phyloP scores from a whole-genome alignment of 2,797 vertebrate species.

The Alosa sapidissima region DNA sequence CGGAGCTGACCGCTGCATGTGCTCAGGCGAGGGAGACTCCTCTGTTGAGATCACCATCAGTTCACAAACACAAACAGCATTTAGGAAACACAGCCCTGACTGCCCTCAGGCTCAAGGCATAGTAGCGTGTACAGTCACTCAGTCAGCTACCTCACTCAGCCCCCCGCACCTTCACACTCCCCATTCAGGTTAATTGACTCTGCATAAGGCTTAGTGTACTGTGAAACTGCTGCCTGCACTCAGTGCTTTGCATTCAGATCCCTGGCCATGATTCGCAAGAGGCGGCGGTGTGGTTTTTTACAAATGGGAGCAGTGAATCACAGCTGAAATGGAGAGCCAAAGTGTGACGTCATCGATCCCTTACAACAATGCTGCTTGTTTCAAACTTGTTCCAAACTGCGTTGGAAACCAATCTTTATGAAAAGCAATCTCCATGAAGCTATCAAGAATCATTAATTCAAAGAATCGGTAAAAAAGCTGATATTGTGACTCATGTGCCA shows the following conservation, averaged over 20 bases:
- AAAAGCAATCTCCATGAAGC: neutral
- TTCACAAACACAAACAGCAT: neutral
- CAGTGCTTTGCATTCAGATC: neutral
- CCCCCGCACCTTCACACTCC: neutral
- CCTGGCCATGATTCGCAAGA: neutral
- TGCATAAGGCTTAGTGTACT: neutral
- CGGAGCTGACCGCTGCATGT: neutral
- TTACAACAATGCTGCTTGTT: neutral
- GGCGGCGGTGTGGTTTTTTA: neutral
- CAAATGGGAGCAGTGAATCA: neutral
- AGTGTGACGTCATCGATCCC: neutral
- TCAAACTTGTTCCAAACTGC: neutral
- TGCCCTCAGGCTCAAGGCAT: neutral
- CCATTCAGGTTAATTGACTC: neutral
- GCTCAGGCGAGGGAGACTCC: neutral
- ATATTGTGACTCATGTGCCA: neutral
- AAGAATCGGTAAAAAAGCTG: neutral
- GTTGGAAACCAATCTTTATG: neutral
- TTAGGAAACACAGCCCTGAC: no score
- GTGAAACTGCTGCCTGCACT: neutral
- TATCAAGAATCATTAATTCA: neutral
- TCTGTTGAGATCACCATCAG: neutral
- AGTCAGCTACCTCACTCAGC: neutral
- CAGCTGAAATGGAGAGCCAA: neutral
- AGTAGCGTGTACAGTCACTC: neutral